Conservation (phyloP, 2,888 invertebrate genomes). For the Amphipyra berbera region DNA sequence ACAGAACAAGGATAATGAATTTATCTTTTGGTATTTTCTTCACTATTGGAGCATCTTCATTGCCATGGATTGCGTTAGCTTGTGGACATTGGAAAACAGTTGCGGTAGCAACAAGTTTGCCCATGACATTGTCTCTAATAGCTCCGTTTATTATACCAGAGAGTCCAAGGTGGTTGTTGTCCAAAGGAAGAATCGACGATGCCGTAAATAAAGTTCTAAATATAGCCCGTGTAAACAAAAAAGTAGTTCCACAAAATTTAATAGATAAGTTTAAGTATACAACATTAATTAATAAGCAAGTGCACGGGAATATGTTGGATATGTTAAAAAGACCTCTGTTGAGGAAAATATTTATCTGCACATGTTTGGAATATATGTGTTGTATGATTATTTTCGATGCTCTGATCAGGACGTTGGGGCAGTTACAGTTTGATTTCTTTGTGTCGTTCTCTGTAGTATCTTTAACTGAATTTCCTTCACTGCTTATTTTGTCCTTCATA, state of each 20-base stretch:
- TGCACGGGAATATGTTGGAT: slow-evolving; percentile 62
- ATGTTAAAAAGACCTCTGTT: slow-evolving; percentile 69
- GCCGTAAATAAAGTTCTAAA: slow-evolving; percentile 69
- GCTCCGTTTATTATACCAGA: slow-evolving; percentile 76
- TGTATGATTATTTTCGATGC: slow-evolving; percentile 74
- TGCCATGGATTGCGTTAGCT: slow-evolving; percentile 79
- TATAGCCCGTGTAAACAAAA: slow-evolving; percentile 73
- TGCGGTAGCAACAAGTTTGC: slow-evolving; percentile 74
- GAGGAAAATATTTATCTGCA: slow-evolving; percentile 69
- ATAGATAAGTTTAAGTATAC: slow-evolving; percentile 71
- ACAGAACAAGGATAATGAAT: slow-evolving; percentile 77
- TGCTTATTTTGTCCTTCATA: slow-evolving; percentile 72
- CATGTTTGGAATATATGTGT: slow-evolving; percentile 73
- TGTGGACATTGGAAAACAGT: slow-evolving; percentile 77
- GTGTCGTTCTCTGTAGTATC: slow-evolving; percentile 78
- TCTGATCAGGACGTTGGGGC: slow-evolving; percentile 74
- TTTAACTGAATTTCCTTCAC: slow-evolving; percentile 77
- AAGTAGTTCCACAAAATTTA: slow-evolving; percentile 64
- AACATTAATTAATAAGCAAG: slow-evolving; percentile 38
- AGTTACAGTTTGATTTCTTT: slow-evolving; percentile 76
- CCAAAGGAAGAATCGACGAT: slow-evolving; percentile 74
- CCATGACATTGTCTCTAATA: slow-evolving; percentile 70
- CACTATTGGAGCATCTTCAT: slow-evolving; percentile 60
- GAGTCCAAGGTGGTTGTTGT: slow-evolving; percentile 79
- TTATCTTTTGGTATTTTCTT: slow-evolving; percentile 76